phyloP scores from a whole-genome alignment of 2,113 vertebrate genomes.

The Oreamnos americanus region DNA sequence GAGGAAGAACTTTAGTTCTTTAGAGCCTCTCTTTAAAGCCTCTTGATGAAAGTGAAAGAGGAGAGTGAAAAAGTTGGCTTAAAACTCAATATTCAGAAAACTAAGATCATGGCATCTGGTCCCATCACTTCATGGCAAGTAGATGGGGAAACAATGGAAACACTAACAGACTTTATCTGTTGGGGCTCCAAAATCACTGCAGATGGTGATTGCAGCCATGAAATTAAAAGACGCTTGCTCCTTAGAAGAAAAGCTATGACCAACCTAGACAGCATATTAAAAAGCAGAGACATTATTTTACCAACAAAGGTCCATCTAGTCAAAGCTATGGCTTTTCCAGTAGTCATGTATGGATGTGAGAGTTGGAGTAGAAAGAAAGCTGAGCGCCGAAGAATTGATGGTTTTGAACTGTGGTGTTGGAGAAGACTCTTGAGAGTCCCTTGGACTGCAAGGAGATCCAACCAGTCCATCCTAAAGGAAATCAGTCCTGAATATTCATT shows the following conservation, averaged over 20 bases:
- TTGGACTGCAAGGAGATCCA: not conserved
- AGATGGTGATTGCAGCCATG: not conserved
- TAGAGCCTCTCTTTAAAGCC: not conserved
- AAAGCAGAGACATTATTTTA: not conserved
- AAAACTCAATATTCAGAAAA: not conserved
- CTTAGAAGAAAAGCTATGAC: not conserved
- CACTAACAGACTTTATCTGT: not conserved
- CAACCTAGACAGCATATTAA: not conserved
- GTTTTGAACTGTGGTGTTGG: not conserved
- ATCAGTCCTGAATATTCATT: not conserved
- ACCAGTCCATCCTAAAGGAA: not conserved
- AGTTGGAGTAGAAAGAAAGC: not conserved
- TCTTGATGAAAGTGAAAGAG: not conserved
- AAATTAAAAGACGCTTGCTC: not conserved
- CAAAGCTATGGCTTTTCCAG: not conserved
- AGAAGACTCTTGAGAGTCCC: not conserved
- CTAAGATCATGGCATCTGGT: not conserved
- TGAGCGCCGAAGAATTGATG: not conserved
- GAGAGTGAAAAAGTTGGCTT: not conserved
- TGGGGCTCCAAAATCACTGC: not conserved
- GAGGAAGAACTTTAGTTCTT: not conserved
- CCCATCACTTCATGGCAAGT: not conserved
- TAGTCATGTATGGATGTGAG: not conserved
- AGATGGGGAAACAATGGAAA: not conserved
- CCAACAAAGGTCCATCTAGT: not conserved